A percentile compares a stretch with the other conserved stretches of the same genome.
phyloP scores from a whole-genome alignment of 2,113 vertebrate genomes.

The Sylvia atricapilla region DNA sequence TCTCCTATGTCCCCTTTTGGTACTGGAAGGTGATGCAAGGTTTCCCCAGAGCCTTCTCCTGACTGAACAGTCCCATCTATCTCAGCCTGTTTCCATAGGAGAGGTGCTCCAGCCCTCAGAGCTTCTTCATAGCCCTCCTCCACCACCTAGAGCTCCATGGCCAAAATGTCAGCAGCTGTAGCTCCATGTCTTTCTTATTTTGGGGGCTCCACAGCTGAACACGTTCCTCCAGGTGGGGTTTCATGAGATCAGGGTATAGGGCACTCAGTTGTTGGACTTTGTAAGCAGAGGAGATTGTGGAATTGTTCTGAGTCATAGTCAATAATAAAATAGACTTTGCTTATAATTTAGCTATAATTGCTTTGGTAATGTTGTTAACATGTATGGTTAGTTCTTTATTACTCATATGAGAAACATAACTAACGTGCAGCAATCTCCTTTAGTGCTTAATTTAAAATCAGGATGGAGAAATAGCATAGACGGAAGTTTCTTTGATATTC shows the following conservation, averaged over 20 bases:
- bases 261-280: background rate
- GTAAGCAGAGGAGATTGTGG: background rate
- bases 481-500: background rate
- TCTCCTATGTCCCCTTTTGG: background rate
- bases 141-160: background rate
- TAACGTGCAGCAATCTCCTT: background rate
- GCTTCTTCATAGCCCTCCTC: background rate
- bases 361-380: background rate
- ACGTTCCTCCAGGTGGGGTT: background rate
- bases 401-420: background rate
- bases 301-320: background rate
- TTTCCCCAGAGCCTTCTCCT: background rate
- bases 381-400: background rate
- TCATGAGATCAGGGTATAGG: background rate
- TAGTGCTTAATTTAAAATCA: background rate
- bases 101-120: background rate
- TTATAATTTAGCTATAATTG: background rate
- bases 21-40: background rate
- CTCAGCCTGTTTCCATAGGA: background rate
- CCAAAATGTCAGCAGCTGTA: background rate
- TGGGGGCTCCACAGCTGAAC: background rate
- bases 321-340: background rate
- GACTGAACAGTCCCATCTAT: background rate
- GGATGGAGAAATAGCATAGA: background rate
- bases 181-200: background rate